Conservation (phyloP, 2,113 vertebrate species). For the Mus musculus region DNA sequence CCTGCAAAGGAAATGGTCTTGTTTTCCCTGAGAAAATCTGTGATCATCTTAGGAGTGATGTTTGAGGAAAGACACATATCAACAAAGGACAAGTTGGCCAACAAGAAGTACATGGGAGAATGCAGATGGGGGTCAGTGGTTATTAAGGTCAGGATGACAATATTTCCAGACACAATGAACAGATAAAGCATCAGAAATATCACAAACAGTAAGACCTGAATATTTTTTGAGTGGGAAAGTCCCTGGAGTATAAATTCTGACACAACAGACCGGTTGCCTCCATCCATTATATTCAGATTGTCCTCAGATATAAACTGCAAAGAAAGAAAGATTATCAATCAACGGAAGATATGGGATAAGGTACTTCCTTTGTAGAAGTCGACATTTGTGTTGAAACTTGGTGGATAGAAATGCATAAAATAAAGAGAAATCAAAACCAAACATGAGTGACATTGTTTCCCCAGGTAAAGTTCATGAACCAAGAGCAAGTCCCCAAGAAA, state of each 20-base stretch:
- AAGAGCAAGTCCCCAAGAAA: not conserved
- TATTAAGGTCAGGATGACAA: slow-evolving; percentile 56
- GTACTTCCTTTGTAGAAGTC: not conserved
- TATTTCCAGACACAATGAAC: slow-evolving; percentile 73
- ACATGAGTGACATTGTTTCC: not conserved
- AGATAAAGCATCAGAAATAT: slow-evolving; percentile 70
- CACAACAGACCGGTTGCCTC: slow-evolving; percentile 58
- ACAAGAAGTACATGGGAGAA: slow-evolving; percentile 74
- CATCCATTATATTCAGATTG: slow-evolving; percentile 54
- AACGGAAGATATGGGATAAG: too few relatives aligned
- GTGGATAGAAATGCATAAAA: not conserved
- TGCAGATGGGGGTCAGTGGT: slow-evolving; percentile 39
- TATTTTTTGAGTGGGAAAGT: slow-evolving; percentile 53
- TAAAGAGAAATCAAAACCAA: not conserved
- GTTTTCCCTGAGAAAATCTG: slow-evolving; percentile 47
- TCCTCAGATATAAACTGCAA: slow-evolving; percentile 7
- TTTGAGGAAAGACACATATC: slow-evolving; percentile 69
- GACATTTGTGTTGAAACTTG: not conserved
- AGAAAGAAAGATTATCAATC: not conserved
- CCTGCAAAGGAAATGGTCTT: slow-evolving; percentile 69
- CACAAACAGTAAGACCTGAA: slow-evolving; percentile 52
- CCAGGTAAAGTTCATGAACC: not conserved
- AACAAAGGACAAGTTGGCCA: slow-evolving; percentile 69
- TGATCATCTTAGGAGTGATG: slow-evolving; percentile 62
- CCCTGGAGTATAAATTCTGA: slow-evolving; percentile 76